Evolutionary conservation across 2,888 invertebrate genomes (phyloP).

Genomic region (Tuberolachnus salignus): DNA sequence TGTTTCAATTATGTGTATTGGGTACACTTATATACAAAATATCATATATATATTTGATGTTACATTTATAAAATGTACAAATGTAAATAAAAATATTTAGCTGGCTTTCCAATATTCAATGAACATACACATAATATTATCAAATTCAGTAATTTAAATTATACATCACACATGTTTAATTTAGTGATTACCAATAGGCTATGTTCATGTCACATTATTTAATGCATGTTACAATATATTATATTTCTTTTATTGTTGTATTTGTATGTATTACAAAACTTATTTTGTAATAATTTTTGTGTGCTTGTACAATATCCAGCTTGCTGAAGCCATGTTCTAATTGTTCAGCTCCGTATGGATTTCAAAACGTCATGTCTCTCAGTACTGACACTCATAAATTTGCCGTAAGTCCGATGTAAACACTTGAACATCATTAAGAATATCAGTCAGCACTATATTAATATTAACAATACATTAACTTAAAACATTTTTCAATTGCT

Average conservation of each 20-base stretch:
- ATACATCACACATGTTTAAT: constrained; percentile 4
- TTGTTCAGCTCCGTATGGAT: constrained; percentile 92
- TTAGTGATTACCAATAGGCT: neutral
- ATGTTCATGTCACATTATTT: constrained; percentile 7
- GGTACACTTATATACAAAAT: neutral
- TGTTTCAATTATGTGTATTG: no score
- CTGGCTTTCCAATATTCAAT: neutral
- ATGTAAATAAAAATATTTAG: neutral
- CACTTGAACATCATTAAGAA: constrained; percentile 16
- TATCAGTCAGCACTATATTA: neutral
- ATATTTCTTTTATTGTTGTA: constrained; percentile 22
- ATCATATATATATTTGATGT: neutral
- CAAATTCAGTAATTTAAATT: neutral
- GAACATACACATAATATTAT: neutral
- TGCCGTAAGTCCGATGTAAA: constrained; percentile 73
- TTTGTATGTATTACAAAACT: constrained; percentile 29
- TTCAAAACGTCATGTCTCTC: constrained; percentile 89
- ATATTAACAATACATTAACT: constrained; percentile 14
- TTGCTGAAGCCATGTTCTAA: constrained; percentile 74
- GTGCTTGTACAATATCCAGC: constrained; percentile 63
- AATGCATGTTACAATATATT: constrained; percentile 42
- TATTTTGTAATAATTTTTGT: constrained; percentile 53
- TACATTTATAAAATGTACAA: neutral
- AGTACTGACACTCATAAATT: constrained; percentile 83
- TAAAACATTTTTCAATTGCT: neutral